phyloP scores from a whole-genome alignment of 2,888 invertebrate species.

The Andrena hattorfiana region DNA sequence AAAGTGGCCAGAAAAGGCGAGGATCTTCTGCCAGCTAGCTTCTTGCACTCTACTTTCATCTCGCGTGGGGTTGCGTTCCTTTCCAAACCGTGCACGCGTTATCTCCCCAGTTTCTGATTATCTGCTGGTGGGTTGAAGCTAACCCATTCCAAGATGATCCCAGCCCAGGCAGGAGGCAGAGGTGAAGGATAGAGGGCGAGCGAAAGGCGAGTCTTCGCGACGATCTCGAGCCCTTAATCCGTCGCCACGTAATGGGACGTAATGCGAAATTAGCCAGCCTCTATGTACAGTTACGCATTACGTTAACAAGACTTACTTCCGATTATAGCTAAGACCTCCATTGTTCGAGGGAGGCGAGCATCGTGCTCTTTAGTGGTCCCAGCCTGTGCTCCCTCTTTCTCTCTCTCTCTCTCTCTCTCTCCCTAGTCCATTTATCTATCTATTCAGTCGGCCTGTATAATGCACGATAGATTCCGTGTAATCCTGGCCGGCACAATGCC shows the following conservation, averaged over 20 bases:
- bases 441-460: conserved; percentile 79
- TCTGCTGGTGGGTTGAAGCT: no score
- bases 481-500: conserved; percentile 72
- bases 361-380: conserved; percentile 74
- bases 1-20: conserved; percentile 34
- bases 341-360: conserved; percentile 77
- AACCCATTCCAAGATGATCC: not conserved
- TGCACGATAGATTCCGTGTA: conserved; percentile 80
- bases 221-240: conserved; percentile 65
- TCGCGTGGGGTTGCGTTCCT: no score
- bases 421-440: conserved; percentile 80
- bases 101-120: no score
- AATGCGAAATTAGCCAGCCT: conserved; percentile 80
- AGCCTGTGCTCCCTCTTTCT: conserved; percentile 51
- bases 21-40: conserved; percentile 32
- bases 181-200: conserved; percentile 12
- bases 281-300: conserved; percentile 83
- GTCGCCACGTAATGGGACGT: conserved; percentile 72
- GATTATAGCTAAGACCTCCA: conserved; percentile 78
- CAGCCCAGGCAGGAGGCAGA: not conserved
- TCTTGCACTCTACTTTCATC: conserved; percentile 17
- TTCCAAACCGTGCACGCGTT: no score
- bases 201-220: not conserved
- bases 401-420: conserved; percentile 65
- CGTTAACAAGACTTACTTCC: conserved; percentile 83